These are phyloP conservation scores for Calameuta idolon DNA, from an alignment of 2,888 invertebrate genomes.

Conservation along the genomic window DNA sequence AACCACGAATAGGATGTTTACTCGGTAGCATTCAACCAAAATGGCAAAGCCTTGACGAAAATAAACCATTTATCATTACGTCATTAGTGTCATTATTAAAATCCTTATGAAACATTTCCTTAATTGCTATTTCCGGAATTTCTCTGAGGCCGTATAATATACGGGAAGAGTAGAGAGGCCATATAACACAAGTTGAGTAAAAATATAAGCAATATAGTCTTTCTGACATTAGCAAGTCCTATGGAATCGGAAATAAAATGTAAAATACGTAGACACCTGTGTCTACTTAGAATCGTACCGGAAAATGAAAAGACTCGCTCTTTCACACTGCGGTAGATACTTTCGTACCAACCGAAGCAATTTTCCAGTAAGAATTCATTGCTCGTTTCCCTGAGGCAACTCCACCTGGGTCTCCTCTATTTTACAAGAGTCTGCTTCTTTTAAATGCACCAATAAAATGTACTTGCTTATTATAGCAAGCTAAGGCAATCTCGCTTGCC, in stretches of 20 bases:
- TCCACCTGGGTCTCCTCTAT: conserved; percentile 46
- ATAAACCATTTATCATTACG: neutral
- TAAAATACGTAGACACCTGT: neutral
- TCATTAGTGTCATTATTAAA: neutral
- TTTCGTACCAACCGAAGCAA: conserved; percentile 34
- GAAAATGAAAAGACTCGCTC: neutral
- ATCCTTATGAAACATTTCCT: neutral
- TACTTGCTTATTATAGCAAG: conserved; percentile 29
- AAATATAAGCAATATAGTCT: neutral
- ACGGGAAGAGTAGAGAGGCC: no score
- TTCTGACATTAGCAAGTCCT: neutral
- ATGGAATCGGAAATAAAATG: neutral
- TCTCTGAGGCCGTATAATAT: neutral
- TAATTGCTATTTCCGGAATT: neutral
- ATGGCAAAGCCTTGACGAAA: neutral
- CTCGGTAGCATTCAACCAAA: neutral
- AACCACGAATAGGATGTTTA: neutral
- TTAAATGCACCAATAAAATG: conserved; percentile 38
- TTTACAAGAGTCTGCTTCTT: conserved; percentile 37
- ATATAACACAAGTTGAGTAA: neutral
- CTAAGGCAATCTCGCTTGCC: conserved; percentile 19
- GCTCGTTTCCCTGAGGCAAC: conserved; percentile 31
- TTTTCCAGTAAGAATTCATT: conserved; percentile 48
- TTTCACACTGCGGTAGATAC: conserved; percentile 21
- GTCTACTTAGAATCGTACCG: neutral